A percentile compares a stretch with the other conserved stretches of the same genome.
phyloP scores from a whole-genome alignment of 1,140 invertebrate species.

The Bombus impatiens region DNA sequence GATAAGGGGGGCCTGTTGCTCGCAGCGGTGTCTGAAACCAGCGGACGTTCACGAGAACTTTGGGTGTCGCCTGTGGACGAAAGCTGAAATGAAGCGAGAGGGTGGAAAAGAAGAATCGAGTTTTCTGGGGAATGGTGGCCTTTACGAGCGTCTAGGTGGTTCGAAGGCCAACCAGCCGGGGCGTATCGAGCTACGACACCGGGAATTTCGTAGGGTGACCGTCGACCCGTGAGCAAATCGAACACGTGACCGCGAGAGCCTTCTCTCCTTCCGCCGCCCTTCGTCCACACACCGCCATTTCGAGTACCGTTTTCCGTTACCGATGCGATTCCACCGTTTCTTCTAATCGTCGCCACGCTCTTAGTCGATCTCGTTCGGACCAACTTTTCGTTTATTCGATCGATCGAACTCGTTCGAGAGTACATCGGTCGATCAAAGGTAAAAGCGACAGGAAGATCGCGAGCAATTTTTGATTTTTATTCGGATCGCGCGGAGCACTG shows the following conservation, averaged over 20 bases:
- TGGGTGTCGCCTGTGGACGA: not conserved
- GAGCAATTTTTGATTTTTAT: not conserved
- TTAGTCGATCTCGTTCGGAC: not conserved
- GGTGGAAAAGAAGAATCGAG: not conserved
- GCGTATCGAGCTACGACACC: not conserved
- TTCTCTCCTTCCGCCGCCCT: not conserved
- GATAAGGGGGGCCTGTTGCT: slow-evolving; percentile 69
- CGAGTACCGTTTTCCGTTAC: not conserved
- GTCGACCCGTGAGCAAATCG: slow-evolving; percentile 9
- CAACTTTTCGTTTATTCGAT: not conserved
- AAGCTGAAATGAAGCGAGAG: slow-evolving; percentile 35
- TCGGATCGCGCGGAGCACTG: not conserved
- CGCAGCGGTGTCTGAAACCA: slow-evolving; percentile 50
- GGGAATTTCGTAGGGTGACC: slow-evolving; percentile 8
- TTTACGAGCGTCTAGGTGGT: slow-evolving; percentile 54
- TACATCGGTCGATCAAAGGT: not conserved
- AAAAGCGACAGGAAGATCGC: not conserved
- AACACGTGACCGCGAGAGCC: slow-evolving; percentile 20
- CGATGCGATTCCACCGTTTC: not conserved
- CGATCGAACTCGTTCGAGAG: not conserved
- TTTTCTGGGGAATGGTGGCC: slow-evolving; percentile 25
- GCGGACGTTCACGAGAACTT: slow-evolving; percentile 4
- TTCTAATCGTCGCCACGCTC: not conserved
- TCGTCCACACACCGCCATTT: not conserved
- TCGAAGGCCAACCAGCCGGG: slow-evolving; percentile 34